Base-by-base conservation (phyloP, 2,888 invertebrate species). In the Cheiracanthium punctorium region DNA sequence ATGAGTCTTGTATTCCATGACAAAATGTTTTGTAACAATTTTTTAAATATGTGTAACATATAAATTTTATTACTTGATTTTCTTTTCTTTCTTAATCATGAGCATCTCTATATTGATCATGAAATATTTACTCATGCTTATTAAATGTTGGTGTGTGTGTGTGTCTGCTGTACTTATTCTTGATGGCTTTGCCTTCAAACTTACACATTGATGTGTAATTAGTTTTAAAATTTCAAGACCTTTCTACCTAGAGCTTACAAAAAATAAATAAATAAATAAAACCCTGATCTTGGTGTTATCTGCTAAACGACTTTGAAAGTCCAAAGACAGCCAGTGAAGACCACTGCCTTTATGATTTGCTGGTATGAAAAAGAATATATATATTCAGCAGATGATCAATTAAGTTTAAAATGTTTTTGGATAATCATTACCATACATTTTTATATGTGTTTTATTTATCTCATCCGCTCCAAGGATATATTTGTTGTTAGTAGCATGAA, bases 311-410 rank as follows among this genome's bases (percentile, higher is more conserved):
- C 77, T 84, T 80, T 41, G 76, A 48, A 64, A 82, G 84, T 84
- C 84, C 69, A 84, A 82, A 84, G 84, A 85, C 77, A 84, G 77
- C 84, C 84, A 85, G 77, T 79, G 79, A 72, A 82, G 30, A 85
- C 41, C 84, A 85, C 74, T 79, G 82, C 82, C 82, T 77, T 85
- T 84, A 52, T 79, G n/a, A 85, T 85, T 85, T 73, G 74, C 73
- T 73, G 73, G 37, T 20, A 79, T 79, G 32, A 14, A 77, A 29
- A 32, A 17, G 28, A 73, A 58, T 58, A 10, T 10, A 37, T 7
- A 37, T 37, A 69, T 85, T 74, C 84, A 65, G 71, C 52, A 52
- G 72, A n/a, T 75, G 28, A 12, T 71, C n/a, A 65, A 29, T 65
- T 75, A 37, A 17, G 52, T 52, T 24, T 43, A 65, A 76, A 74